Evolutionary conservation across 2,888 invertebrate species (phyloP), one percentile per base, ranked within the genome.

Genomic region (Nomada fabriciana): DNA sequence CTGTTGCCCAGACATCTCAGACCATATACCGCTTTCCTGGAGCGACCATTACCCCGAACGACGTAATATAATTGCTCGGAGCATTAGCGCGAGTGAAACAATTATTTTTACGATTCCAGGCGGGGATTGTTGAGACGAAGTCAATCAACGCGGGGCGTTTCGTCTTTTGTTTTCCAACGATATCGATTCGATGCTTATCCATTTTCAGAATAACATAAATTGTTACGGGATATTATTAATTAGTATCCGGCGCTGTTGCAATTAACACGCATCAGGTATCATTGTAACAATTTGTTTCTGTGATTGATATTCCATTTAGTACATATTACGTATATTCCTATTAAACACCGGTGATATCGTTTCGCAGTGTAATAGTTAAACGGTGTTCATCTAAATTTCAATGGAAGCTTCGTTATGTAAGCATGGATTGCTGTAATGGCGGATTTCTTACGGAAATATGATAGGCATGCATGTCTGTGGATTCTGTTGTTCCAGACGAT

Each of bases 181-280:
- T 64, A 79, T 76, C 69, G 64, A 64, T 76, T 59, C 57, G 5
- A 10, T 10, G n/a, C 42, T 25, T 23, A 7, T 18, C 20, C 42
- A 11, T 18, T 29, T 76, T 50, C 25, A 18, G n/a, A 43, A 18
- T 57, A 29, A 79, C 65, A 36, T 9, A 7, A 71, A 78, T 67
- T 71, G 65, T 71, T 60, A 71, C 65, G 36, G 60, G 60, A 55
- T 65, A 61, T 67, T 71, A 67, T 65, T 78, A 80, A 65, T 60
- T 71, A 36, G 36, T 7, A 61, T 42, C 55, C 42, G 52, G 20
- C 50, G 29, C 57, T 18, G 43, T 69, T n/a, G 55, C 20, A 80
- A 78, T 80, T 78, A 80, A 42, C 60, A 67, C 47, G 71, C 65
- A 53, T 78, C 71, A 25, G 55, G 25, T 78, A 61, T 65, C 50